These are phyloP conservation scores for Bibio marci DNA, from an alignment of 2,888 invertebrate genomes.

Conservation along the genomic window DNA sequence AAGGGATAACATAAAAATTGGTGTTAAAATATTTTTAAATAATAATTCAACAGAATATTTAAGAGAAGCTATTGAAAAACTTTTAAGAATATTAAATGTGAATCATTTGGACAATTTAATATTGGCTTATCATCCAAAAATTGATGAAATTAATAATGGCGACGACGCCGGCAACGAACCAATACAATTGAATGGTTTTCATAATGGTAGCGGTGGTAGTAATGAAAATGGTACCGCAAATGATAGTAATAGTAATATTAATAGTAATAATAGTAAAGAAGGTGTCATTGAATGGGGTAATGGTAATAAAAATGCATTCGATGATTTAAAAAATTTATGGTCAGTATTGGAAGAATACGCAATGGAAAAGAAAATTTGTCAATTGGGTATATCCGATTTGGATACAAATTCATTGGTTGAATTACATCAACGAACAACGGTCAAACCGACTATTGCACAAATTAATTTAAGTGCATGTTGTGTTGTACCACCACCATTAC, in stretches of 20 bases:
- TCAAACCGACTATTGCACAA: conserved; percentile 79
- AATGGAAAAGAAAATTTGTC: conserved; percentile 39
- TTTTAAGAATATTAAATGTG: conserved; percentile 51
- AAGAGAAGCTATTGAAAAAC: conserved; percentile 54
- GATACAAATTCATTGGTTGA: conserved; percentile 62
- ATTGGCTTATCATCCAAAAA: conserved; percentile 50
- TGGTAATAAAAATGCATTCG: conserved; percentile 31
- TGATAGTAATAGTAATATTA: neutral
- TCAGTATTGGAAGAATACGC: conserved; percentile 55
- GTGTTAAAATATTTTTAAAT: conserved; percentile 73
- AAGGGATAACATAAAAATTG: conserved; percentile 61
- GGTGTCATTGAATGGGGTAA: conserved; percentile 31
- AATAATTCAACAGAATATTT: conserved; percentile 45
- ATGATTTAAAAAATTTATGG: conserved; percentile 62
- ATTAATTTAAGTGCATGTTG: conserved; percentile 87
- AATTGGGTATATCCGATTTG: conserved; percentile 79
- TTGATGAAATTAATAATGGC: neutral
- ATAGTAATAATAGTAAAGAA: conserved; percentile 6
- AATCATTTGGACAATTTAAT: conserved; percentile 66
- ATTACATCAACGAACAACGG: conserved; percentile 48
- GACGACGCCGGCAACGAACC: too few species aligned
- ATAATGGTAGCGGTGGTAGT: conserved; percentile 15
- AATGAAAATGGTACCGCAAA: conserved; percentile 7
- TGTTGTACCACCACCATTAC: conserved; percentile 80
- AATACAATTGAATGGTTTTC: too few species aligned